Base-by-base conservation (phyloP, 2,888 invertebrate genomes). In the Linnaemya vulpina region DNA sequence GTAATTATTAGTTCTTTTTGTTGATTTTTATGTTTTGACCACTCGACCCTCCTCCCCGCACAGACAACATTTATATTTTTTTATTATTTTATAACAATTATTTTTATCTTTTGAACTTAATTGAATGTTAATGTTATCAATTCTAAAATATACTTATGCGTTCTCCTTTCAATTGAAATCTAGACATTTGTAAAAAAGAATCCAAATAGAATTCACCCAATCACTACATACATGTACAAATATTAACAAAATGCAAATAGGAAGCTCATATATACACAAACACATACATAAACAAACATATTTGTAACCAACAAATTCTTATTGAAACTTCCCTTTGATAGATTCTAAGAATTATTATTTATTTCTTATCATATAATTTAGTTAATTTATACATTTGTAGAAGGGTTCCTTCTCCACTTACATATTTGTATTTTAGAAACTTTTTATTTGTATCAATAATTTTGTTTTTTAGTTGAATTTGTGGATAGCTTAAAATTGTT, bases 381-480 rank as follows among this genome's bases (percentile, higher is more conserved):
- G 68, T 86, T 80, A 80, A 86, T 83, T 80, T 86, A 70, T 77
- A 79, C 49, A 43, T 70, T 58, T 63, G 51, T 75, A 73, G 55
- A 75, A 30, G 62, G 67, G 65, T 62, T 17, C n/a, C 38, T 40
- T 53, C 11, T 20, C 40, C 30, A 46, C 30, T 8, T 49, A 46
- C 60, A 51, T 65, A 67, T 80, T 76, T 62, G 43, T 65, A 67
- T 80, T 76, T 62, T 76, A 53, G 43, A 70, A 62, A n/a, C 70
- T 63, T 76, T 65, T 63, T 70, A 62, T 76, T 68, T 75, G 22
- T 74, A 30, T 40, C 17, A 68, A 84, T 83, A 79, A 17, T n/a
- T n/a, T 49, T 82, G 79, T 84, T 84, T 84, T 84, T 87, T 87
- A 87, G 86, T 87, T 86, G 75, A 87, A 86, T 87, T 86, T 87